A percentile compares a stretch with the other conserved stretches of the same genome.
Evolutionary conservation across 1,140 invertebrate genomes (phyloP).

Genomic region (Notospermus geniculatus): DNA sequence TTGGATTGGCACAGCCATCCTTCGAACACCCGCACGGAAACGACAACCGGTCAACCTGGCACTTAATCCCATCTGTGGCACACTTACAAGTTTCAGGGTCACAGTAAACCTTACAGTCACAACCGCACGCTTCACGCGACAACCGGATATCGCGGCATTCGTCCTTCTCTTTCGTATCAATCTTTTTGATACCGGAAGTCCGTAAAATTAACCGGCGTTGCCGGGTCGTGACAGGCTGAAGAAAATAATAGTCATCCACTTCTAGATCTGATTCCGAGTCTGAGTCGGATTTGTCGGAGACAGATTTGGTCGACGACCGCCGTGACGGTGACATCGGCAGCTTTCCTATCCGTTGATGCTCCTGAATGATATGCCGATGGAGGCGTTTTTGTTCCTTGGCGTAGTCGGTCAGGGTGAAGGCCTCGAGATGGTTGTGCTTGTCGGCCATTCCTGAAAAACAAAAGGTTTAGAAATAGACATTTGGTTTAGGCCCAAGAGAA

Average conservation of each 20-base stretch:
- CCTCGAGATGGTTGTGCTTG: slow-evolving; percentile 74
- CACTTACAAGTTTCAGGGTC: slow-evolving; percentile 94
- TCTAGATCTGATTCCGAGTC: slow-evolving; percentile 39
- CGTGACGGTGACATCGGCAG: slow-evolving; percentile 10
- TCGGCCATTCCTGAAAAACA: slow-evolving; percentile 74
- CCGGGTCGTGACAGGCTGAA: slow-evolving; percentile 85
- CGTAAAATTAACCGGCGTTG: slow-evolving; percentile 83
- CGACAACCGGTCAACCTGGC: slow-evolving; percentile 90
- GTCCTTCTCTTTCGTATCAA: slow-evolving; percentile 90
- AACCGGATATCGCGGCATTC: slow-evolving; percentile 88
- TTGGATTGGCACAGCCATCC: slow-evolving; percentile 89
- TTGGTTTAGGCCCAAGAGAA: no score
- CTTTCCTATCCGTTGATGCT: slow-evolving; percentile 66
- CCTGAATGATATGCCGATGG: slow-evolving; percentile 77
- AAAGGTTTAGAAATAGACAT: slow-evolving; percentile 8
- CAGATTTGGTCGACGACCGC: not conserved
- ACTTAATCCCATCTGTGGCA: slow-evolving; percentile 91
- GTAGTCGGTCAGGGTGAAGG: slow-evolving; percentile 78
- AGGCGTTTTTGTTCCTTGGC: slow-evolving; percentile 80
- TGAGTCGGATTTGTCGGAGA: slow-evolving; percentile 33
- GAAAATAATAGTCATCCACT: slow-evolving; percentile 87
- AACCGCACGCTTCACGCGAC: slow-evolving; percentile 88
- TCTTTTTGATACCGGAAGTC: slow-evolving; percentile 87
- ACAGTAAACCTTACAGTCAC: slow-evolving; percentile 88
- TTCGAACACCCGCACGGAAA: slow-evolving; percentile 95